Evolutionary conservation across 2,888 invertebrate genomes (phyloP).

Genomic region (Chirona hameri): DNA sequence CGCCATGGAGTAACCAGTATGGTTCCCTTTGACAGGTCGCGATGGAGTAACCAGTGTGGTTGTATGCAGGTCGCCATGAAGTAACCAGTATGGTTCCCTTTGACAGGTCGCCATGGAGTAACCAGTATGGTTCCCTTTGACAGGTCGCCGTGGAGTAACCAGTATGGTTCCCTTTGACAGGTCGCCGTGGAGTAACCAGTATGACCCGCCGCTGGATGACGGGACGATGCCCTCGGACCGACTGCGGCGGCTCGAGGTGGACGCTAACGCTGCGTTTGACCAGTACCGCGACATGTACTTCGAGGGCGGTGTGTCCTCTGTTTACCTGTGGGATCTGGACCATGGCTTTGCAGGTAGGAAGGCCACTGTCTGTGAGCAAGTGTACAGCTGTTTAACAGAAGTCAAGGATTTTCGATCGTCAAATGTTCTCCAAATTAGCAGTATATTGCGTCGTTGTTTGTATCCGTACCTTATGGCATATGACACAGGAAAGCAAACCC

Average conservation of each 20-base stretch:
- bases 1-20: neutral
- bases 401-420: no score
- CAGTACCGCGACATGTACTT: slow-evolving; percentile 99
- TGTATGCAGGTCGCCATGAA: no score
- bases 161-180: slow-evolving; percentile 49
- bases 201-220: slow-evolving; percentile 96
- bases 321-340: slow-evolving; percentile 98
- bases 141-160: neutral
- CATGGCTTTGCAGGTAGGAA: slow-evolving; percentile 84
- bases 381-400: no score
- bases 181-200: slow-evolving; percentile 98
- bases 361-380: no score
- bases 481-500: no score
- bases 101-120: neutral
- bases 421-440: no score
- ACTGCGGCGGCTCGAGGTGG: slow-evolving; percentile 89
- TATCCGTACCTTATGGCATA: no score
- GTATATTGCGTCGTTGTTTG: no score
- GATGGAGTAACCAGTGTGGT: slow-evolving; percentile 96
- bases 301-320: slow-evolving; percentile 98
- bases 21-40: slow-evolving; percentile 62
- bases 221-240: slow-evolving; percentile 97
- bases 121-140: neutral
- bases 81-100: no score
- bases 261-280: slow-evolving; percentile 97